A percentile compares a stretch with the other conserved stretches of the same genome.
Evolutionary conservation across 1,140 invertebrate species (phyloP).

Genomic region (Bombus soroeensis): DNA sequence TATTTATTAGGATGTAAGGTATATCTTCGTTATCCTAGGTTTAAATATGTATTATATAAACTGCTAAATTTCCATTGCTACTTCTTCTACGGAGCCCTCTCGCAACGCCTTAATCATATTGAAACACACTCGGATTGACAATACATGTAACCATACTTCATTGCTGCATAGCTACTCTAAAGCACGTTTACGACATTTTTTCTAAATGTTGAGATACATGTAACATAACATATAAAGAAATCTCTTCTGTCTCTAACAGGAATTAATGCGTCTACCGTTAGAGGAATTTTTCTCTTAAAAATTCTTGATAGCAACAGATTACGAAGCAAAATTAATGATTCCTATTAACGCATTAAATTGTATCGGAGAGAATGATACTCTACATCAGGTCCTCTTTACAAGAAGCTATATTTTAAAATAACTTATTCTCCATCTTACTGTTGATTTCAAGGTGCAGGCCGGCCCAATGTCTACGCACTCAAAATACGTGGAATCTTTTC

Average conservation of each 20-base stretch:
- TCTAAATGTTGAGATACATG: neutral
- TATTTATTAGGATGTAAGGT: neutral
- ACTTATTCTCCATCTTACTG: neutral
- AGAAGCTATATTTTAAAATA: neutral
- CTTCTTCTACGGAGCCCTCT: no score
- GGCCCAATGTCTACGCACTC: neutral
- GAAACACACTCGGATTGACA: no score
- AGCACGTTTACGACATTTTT: neutral
- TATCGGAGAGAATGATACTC: no score
- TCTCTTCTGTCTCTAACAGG: neutral
- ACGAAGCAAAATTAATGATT: no score
- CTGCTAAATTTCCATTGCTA: no score
- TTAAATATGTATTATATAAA: no score
- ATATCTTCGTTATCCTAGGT: no score
- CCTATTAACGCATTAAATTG: neutral
- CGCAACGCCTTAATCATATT: no score
- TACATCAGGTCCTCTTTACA: neutral
- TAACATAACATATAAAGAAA: neutral
- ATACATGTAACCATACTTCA: no score
- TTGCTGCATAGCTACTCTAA: no score
- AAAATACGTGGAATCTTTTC: neutral
- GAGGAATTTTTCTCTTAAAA: no score
- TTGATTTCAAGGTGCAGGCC: neutral
- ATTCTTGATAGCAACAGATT: no score
- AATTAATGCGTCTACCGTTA: neutral